Conservation (phyloP, 2,888 invertebrate species). For the Prosapia bicincta region DNA sequence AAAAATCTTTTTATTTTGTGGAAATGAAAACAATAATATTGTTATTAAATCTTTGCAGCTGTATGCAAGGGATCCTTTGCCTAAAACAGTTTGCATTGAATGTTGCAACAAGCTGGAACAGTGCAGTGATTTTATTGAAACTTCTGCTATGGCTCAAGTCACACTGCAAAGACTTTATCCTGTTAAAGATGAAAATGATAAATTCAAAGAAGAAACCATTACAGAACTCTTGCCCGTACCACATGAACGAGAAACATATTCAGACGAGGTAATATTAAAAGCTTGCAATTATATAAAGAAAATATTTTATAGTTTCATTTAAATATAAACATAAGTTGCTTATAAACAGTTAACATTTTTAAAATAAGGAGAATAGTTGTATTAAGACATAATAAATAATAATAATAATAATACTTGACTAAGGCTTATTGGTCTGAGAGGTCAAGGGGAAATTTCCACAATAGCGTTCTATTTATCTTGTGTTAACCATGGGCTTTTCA, state of each 20-base stretch:
- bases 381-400: neutral
- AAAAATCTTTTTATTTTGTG: too few relatives aligned
- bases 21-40: too few relatives aligned
- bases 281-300: too few relatives aligned
- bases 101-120: constrained; percentile 47
- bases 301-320: too few relatives aligned
- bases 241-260: neutral
- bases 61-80: constrained; percentile 45
- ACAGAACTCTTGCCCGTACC: constrained; percentile 15
- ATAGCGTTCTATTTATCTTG: too few relatives aligned
- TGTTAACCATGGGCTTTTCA: too few relatives aligned
- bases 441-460: too few relatives aligned
- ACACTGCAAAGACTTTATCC: constrained; percentile 44
- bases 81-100: constrained; percentile 47
- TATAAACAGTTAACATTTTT: too few relatives aligned
- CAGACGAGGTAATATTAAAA: neutral
- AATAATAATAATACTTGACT: too few relatives aligned
- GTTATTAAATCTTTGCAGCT: constrained; percentile 43
- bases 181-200: constrained; percentile 41
- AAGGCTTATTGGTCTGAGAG: too few relatives aligned
- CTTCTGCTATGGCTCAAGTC: constrained; percentile 46
- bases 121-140: constrained; percentile 47
- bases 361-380: neutral
- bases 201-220: constrained; percentile 16
- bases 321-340: too few relatives aligned